phyloP scores from a whole-genome alignment of 2,113 vertebrate genomes.

The Trichechus manatus region DNA sequence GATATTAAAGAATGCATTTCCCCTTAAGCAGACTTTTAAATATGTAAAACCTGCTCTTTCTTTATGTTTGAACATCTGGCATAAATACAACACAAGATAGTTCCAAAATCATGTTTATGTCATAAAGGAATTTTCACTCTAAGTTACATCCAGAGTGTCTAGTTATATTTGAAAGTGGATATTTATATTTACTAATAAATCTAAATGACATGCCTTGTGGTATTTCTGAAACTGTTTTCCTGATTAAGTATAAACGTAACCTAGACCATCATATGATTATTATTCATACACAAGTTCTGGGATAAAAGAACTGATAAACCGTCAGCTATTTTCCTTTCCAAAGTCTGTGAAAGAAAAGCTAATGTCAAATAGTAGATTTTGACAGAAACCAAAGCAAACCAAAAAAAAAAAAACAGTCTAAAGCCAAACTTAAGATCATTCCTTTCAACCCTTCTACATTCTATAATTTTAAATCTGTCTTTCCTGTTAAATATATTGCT shows the following conservation, averaged over 20 bases:
- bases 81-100: constrained; percentile 60
- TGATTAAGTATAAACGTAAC: background rate
- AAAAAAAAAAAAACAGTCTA: background rate
- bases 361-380: constrained; percentile 35
- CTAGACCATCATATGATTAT: background rate
- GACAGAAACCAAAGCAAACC: background rate
- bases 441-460: background rate
- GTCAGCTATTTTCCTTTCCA: constrained; percentile 43
- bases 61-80: constrained; percentile 62
- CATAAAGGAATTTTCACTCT: background rate
- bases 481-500: background rate
- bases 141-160: background rate
- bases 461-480: background rate
- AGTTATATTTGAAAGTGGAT: background rate
- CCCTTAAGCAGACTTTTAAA: constrained; percentile 56
- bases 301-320: background rate
- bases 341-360: constrained; percentile 1
- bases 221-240: constrained; percentile 13
- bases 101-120: constrained; percentile 12
- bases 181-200: constrained; percentile 4
- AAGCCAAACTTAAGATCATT: background rate
- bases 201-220: background rate
- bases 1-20: constrained; percentile 49
- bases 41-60: constrained; percentile 50
- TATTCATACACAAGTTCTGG: background rate